Conservation (phyloP, 1,140 invertebrate species). For the Drosophila azteca region DNA sequence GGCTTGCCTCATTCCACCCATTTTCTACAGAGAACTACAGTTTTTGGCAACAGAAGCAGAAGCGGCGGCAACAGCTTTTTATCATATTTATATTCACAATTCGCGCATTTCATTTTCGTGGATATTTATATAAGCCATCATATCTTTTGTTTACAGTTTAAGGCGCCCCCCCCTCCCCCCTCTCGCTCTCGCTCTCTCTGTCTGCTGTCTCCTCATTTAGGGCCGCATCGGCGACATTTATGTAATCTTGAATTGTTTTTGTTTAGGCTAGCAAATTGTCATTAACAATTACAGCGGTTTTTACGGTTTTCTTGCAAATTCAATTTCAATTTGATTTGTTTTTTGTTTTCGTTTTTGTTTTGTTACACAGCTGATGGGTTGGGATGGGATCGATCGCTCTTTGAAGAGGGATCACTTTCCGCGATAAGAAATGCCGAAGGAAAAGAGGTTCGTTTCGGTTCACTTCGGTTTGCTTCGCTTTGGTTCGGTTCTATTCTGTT, state of each 20-base stretch:
- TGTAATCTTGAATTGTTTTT: constrained; percentile 39
- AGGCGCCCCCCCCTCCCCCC: neutral
- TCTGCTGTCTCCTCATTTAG: no score
- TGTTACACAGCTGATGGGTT: constrained; percentile 16
- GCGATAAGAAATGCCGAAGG: neutral
- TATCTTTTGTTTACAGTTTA: constrained; percentile 50
- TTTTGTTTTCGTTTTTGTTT: neutral
- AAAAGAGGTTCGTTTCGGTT: no score
- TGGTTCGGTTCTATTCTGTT: no score
- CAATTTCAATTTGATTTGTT: constrained; percentile 16
- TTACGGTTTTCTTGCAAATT: constrained; percentile 16
- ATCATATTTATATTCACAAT: constrained; percentile 56
- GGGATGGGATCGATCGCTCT: constrained; percentile 13
- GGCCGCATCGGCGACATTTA: constrained; percentile 23
- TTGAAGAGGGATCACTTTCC: neutral
- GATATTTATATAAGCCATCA: constrained; percentile 61
- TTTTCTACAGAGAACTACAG: constrained; percentile 23
- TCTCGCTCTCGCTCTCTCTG: no score
- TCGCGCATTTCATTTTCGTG: constrained; percentile 14
- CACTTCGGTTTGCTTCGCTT: no score
- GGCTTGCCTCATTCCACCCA: constrained; percentile 3
- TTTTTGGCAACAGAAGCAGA: constrained; percentile 30
- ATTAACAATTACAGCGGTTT: constrained; percentile 1
- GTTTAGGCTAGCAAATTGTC: constrained; percentile 5
- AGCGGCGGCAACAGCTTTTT: constrained; percentile 50